Percentiles rank a stretch among this genome's conserved stretches.
Conservation (phyloP, 2,797 vertebrate genomes). For the Rhabdomys pumilio region DNA sequence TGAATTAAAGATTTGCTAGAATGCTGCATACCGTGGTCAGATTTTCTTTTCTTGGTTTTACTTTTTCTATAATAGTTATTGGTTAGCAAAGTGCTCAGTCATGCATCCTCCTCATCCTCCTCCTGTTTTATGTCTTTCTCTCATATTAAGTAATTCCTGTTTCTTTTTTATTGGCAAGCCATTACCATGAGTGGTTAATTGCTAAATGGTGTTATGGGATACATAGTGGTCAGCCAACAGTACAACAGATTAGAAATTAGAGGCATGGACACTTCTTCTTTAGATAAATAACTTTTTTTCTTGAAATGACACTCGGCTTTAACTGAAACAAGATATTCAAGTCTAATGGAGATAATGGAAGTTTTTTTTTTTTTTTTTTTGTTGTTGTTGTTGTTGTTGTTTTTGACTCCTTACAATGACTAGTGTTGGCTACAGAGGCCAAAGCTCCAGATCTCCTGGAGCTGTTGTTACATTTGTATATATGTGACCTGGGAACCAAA, state of each 20-base stretch:
- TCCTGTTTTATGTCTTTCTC: constrained; percentile 25
- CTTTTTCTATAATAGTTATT: neutral
- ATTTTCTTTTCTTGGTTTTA: neutral
- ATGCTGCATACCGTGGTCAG: neutral
- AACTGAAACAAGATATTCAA: constrained; percentile 25
- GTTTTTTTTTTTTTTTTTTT: neutral
- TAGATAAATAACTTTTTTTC: neutral
- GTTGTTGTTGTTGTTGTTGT: no score
- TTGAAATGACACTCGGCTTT: neutral
- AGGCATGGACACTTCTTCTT: neutral
- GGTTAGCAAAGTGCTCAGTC: neutral
- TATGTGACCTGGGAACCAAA: neutral
- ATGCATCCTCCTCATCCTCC: neutral
- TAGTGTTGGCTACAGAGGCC: no score
- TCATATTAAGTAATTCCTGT: constrained; percentile 4
- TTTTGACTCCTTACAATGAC: neutral
- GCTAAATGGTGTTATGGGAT: neutral
- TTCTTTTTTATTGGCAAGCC: neutral
- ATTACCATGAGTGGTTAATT: neutral
- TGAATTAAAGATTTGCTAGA: neutral
- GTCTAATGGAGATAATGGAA: neutral
- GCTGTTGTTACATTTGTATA: neutral
- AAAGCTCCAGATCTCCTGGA: neutral
- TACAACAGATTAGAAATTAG: neutral
- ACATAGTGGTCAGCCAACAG: neutral